Base-by-base conservation (phyloP, 2,888 invertebrate species). In the Clitarchus hookeri region DNA sequence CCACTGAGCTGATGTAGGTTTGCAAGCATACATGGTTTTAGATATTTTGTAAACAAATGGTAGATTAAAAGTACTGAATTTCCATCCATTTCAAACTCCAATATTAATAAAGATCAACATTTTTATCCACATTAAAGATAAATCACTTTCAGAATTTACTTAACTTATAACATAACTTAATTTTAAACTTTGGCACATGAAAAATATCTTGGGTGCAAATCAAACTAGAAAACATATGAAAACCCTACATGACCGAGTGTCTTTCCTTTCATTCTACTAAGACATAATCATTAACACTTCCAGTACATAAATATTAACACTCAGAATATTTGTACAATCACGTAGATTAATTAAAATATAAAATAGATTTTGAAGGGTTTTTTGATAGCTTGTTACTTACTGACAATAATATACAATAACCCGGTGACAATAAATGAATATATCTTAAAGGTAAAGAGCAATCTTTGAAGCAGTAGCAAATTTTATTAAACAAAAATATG, bases 61-160 rank as follows among this genome's bases (percentile, higher is more conserved):
- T 82, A 82, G 82, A 36, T 36, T 27, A 36, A 82, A 82, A 82
- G 11, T 82, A 44, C 44, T 82, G 44, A 82, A 36, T 82, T 82
- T 82, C 82, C 82, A 82, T 82, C 82, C 82, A 82, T 82, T 82
- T 82, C 23, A 36, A 82, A 82, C 82, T 82, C 82, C 82, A 82
- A 82, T 82, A 82, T 82, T 82, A 36, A 16, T 82, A 82, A 36
- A 27, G 8, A 23, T 44, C 44, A 82, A 82, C 82, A 82, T 82
- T 82, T 82, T 36, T 36, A 82, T 25, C 44, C 26, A 82, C 27
- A 65, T 65, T 65, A 9, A 65, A 65, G 8, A 65, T 65, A 65
- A 8, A 65, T 65, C 65, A 65, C 65, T 65, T 65, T 23, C n/a
- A 11, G n/a, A 65, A 19, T 65, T 65, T 19, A 65, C 65, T 19